phyloP scores from a whole-genome alignment of 92 coral and sea anemone species.

The Porites cylindrica region DNA sequence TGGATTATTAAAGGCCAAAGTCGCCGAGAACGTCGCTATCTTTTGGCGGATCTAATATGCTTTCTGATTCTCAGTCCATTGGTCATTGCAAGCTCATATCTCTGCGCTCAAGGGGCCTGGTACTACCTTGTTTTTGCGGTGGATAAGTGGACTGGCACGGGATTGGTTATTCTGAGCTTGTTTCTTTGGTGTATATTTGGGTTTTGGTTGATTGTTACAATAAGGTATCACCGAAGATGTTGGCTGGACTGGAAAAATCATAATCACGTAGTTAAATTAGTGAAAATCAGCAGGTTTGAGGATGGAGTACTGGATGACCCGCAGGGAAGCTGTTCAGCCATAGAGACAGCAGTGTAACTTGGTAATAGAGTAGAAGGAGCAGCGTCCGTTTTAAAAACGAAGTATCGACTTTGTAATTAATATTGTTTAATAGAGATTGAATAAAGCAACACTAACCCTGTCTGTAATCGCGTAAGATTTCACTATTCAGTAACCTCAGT shows the following conservation, averaged over 20 bases:
- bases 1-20: slow-evolving; percentile 80
- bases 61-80: slow-evolving; percentile 85
- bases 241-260: slow-evolving; percentile 90
- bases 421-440: too few relatives aligned
- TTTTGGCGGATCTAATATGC: slow-evolving; percentile 85
- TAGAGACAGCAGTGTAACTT: slow-evolving; percentile 30
- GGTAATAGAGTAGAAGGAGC: too few relatives aligned
- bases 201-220: slow-evolving; percentile 83
- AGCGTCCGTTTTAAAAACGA: too few relatives aligned
- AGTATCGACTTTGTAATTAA: too few relatives aligned
- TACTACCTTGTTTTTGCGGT: slow-evolving; percentile 74
- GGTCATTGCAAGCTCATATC: slow-evolving; percentile 80
- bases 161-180: slow-evolving; percentile 75
- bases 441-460: too few relatives aligned
- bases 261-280: slow-evolving; percentile 81
- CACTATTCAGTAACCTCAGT: too few relatives aligned
- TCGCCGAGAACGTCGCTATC: slow-evolving; percentile 86
- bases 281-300: slow-evolving; percentile 32
- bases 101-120: slow-evolving; percentile 95
- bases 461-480: too few relatives aligned
- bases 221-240: slow-evolving; percentile 77
- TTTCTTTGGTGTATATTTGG: slow-evolving; percentile 84
- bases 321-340: not conserved
- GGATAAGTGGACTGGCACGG: slow-evolving; percentile 80
- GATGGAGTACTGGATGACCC: not conserved